Evolutionary conservation across 2,888 invertebrate species (phyloP).

Genomic region (Ornithoptera priamus): DNA sequence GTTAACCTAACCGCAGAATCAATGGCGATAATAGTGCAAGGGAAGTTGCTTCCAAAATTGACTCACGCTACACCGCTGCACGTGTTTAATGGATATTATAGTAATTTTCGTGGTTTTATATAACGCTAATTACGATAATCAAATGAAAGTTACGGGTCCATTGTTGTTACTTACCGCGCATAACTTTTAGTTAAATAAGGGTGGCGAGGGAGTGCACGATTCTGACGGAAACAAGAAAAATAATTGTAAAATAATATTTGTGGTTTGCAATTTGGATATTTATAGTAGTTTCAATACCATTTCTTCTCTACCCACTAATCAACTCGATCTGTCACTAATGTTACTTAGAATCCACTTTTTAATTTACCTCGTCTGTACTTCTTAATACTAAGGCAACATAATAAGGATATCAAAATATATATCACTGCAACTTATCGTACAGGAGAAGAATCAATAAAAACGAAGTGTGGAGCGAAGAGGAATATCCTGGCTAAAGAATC

Average conservation of each 20-base stretch:
- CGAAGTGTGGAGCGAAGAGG: too few species aligned
- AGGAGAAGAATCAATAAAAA: too few species aligned
- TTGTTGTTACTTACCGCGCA: constrained; percentile 49
- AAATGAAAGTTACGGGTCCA: constrained; percentile 57
- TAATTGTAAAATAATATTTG: background rate
- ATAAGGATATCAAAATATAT: too few species aligned
- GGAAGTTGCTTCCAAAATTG: constrained; percentile 54
- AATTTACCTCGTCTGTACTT: too few species aligned
- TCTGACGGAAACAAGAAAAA: background rate
- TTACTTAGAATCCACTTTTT: too few species aligned
- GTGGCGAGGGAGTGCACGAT: background rate
- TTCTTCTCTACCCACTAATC: too few species aligned
- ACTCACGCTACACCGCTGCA: constrained; percentile 62
- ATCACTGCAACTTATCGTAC: too few species aligned
- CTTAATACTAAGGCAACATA: too few species aligned
- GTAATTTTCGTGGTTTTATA: constrained; percentile 75
- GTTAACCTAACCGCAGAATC: constrained; percentile 65
- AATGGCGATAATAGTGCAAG: constrained; percentile 74
- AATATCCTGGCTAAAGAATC: too few species aligned
- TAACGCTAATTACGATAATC: constrained; percentile 75
- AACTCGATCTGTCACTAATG: too few species aligned
- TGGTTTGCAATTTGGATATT: too few species aligned
- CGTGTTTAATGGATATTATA: constrained; percentile 76
- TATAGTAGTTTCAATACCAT: too few species aligned
- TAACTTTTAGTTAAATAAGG: constrained; percentile 1